A percentile compares a stretch with the other conserved stretches of the same genome.
These are phyloP conservation scores for Notechis scutatus DNA, from an alignment of 2,113 vertebrate genomes.

Conservation along the genomic window DNA sequence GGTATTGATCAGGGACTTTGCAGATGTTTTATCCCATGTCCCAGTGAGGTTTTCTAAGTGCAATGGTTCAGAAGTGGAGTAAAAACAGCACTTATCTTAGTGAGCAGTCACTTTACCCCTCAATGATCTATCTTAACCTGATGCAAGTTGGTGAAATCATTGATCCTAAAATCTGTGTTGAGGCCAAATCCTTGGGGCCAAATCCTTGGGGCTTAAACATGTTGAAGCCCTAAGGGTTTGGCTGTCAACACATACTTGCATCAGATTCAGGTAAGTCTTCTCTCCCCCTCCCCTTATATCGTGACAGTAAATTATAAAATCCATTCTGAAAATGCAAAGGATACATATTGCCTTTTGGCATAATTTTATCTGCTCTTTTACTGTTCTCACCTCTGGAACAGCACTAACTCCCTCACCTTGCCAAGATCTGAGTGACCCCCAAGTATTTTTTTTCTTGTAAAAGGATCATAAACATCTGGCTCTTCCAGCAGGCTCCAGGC, in stretches of 20 bases:
- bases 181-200: neutral
- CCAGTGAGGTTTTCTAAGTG: neutral
- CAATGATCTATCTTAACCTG: neutral
- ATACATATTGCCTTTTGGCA: neutral
- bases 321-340: neutral
- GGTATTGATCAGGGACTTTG: neutral
- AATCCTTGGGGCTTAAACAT: neutral
- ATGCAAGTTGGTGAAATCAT: neutral
- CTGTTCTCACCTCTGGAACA: neutral
- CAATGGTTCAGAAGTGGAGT: neutral
- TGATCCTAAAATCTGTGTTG: neutral
- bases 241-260: neutral
- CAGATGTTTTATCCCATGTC: neutral
- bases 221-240: neutral
- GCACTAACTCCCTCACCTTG: neutral
- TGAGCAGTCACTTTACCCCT: neutral
- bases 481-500: neutral
- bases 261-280: neutral
- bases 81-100: neutral
- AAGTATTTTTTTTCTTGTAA: neutral
- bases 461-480: neutral
- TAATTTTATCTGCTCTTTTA: neutral
- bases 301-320: neutral
- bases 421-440: neutral
- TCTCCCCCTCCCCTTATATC: neutral